Conservation (phyloP, 2,113 vertebrate genomes). For the Salvelinus alpinus region DNA sequence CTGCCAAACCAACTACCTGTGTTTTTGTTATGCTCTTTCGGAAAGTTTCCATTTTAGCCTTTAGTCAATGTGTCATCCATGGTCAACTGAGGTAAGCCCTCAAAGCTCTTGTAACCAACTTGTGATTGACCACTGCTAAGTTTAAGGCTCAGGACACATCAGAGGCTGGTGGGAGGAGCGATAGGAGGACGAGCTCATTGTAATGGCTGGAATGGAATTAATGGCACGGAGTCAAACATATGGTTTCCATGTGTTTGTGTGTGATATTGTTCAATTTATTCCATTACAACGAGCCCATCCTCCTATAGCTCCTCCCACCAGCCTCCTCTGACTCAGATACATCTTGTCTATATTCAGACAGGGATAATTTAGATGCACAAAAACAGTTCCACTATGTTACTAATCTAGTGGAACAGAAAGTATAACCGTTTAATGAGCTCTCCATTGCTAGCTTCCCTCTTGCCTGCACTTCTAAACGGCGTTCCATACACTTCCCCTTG, state of each 20-base stretch:
- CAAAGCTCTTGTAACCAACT: constrained; percentile 81
- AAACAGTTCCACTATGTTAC: too few relatives aligned
- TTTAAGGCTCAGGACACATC: constrained; percentile 19
- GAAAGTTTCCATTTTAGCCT: constrained; percentile 70
- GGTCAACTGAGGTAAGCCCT: constrained; percentile 73
- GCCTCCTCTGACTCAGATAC: neutral
- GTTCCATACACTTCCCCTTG: too few relatives aligned
- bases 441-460: neutral
- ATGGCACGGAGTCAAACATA: too few relatives aligned
- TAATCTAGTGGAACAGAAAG: too few relatives aligned
- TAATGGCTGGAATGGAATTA: too few relatives aligned
- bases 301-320: too few relatives aligned
- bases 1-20: constrained; percentile 59
- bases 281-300: too few relatives aligned
- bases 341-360: constrained; percentile 24
- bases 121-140: constrained; percentile 59
- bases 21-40: constrained; percentile 70
- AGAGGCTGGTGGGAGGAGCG: too few relatives aligned
- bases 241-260: too few relatives aligned
- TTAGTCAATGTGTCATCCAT: constrained; percentile 67
- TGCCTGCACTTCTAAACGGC: neutral
- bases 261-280: too few relatives aligned
- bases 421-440: neutral
- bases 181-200: too few relatives aligned
- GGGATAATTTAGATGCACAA: neutral